A percentile compares a stretch with the other conserved stretches of the same genome.
These are phyloP conservation scores for Cebidichthys violaceus DNA, from an alignment of 2,113 vertebrate species.

Conservation along the genomic window DNA sequence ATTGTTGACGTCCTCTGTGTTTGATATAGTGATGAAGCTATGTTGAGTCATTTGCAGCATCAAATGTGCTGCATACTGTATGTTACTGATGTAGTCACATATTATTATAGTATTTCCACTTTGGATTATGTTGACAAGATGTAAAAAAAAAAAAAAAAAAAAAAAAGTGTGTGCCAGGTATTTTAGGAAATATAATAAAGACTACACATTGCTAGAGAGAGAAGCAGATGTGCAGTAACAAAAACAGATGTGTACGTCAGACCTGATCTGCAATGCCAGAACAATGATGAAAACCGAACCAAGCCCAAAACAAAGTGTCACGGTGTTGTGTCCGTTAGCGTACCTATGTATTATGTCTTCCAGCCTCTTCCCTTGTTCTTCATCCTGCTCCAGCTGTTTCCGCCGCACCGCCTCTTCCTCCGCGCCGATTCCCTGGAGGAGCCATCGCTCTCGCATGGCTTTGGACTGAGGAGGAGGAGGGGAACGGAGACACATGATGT, in stretches of 20 bases:
- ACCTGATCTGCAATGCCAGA: not conserved
- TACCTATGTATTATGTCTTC: conserved; percentile 94
- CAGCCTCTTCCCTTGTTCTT: conserved; percentile 90
- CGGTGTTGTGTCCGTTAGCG: not conserved
- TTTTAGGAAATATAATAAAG: not conserved
- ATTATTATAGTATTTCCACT: not conserved
- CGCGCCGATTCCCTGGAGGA: conserved; percentile 91
- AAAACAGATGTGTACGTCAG: conserved; percentile 19
- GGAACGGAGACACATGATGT: conserved; percentile 16
- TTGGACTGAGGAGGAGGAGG: conserved; percentile 93
- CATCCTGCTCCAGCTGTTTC: conserved; percentile 93
- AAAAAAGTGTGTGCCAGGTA: not conserved
- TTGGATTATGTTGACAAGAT: not conserved
- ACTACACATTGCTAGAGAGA: not conserved
- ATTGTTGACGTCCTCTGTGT: not conserved
- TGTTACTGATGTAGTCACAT: not conserved
- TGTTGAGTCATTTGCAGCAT: not conserved
- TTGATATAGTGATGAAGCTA: not conserved
- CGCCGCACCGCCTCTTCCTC: conserved; percentile 90
- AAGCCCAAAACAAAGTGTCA: not conserved
- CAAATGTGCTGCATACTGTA: not conserved
- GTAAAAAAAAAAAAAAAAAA: not conserved
- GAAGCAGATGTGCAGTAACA: conserved; percentile 13
- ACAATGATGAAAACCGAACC: not conserved
- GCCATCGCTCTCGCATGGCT: conserved; percentile 97